phyloP scores from a whole-genome alignment of 2,797 vertebrate species.

The Vireo griseus region DNA sequence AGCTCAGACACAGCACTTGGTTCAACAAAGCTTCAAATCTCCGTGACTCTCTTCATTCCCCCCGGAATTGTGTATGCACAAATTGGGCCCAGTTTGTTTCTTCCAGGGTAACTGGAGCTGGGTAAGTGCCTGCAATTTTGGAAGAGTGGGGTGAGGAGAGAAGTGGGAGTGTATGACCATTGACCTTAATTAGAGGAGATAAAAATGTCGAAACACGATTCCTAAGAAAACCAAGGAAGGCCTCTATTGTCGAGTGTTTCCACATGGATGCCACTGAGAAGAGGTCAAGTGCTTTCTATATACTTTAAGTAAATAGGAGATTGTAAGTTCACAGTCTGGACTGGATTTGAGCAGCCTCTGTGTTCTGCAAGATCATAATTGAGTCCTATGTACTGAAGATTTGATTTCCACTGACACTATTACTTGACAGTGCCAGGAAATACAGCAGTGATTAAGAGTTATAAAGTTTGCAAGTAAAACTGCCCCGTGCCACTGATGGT shows the following conservation, averaged over 20 bases:
- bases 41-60: neutral
- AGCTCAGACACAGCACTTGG: neutral
- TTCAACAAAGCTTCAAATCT: neutral
- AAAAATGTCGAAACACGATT: constrained; percentile 33
- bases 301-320: constrained; percentile 52
- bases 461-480: neutral
- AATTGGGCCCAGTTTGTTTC: neutral
- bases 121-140: neutral
- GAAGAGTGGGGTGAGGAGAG: neutral
- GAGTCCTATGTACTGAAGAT: constrained; percentile 10
- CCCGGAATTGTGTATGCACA: accelerated
- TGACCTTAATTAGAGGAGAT: constrained; percentile 32
- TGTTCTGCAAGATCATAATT: constrained; percentile 28
- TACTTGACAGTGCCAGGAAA: constrained; percentile 24
- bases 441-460: neutral
- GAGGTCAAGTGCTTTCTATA: constrained; percentile 45
- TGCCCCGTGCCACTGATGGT: neutral
- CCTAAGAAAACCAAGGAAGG: constrained; percentile 27
- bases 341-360: constrained; percentile 28
- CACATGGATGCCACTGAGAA: constrained; percentile 41
- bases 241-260: neutral
- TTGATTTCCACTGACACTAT: neutral
- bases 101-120: neutral
- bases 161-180: neutral
- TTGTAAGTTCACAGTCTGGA: neutral